Base-by-base conservation (phyloP, 2,888 invertebrate genomes). In the Blastobasis lacticolella region DNA sequence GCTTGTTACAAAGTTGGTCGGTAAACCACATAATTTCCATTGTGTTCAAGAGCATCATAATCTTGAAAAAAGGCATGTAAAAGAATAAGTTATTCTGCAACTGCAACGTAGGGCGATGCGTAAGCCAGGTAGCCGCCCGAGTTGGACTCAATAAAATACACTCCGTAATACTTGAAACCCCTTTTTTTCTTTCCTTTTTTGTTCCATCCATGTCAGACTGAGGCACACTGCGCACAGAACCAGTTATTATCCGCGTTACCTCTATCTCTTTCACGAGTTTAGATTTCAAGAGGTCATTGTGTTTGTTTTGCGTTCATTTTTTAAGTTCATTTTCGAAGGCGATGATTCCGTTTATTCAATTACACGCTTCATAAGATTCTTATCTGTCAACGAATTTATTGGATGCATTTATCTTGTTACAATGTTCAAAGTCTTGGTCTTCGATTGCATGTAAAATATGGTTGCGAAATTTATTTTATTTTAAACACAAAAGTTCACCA, bases 41-140 rank as follows among this genome's bases (percentile, higher is more conserved):
- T 58, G 57, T 59, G 46, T 41, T 37, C 6, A 6, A 10, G 37
- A 45, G 45, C 42, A 38, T 41, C 10, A 46, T 38, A 48, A 45
- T 45, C 48, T 46, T 49, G 47, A 50, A 54, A 49, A 54, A 54
- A 51, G 37, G 37, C 49, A 54, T 54, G 51, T 49, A 44, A 51
- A 51, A 23, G 23, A 23, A 23, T 23, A 23, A 23, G 23, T 1
- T 54, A 46, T 50, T 49, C 46, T 47, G 49, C 53, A 53, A 52
- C 51, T 53, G 23, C 23, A 23, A 23, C 10, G 42, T 55, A 55
- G 50, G 52, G 44, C 46, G 43, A 47, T 41, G 69, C 70, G 73
- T 73, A 73, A 73, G 63, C 63, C 72, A 73, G 73, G 73, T 73
- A 73, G 73, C 69, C 51, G 63, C 46, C 23, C 52, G 53, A 41